Base-by-base conservation (phyloP, 1,140 invertebrate genomes). In the Drosophila kepulauana region DNA sequence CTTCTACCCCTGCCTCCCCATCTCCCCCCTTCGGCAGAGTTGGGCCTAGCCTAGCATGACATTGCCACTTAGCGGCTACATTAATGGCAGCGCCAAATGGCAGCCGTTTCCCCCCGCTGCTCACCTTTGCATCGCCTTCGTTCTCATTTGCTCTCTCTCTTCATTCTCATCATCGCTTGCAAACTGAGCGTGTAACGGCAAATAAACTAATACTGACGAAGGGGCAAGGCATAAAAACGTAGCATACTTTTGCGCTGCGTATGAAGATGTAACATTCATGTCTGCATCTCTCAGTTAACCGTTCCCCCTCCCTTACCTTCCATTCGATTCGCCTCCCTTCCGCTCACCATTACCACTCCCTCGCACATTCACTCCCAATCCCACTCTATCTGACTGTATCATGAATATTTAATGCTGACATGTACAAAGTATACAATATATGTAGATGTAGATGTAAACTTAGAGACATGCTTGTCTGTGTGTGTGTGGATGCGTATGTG, bases 61-160 rank as follows among this genome's bases (percentile, higher is more conserved):
- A 88, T 88, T 84, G 85, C 85, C 84, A 88, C 84, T 88, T 88
- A 88, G 84, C 84, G 84, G 84, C 85, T 84, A 89, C 85, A 89
- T 88, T 88, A 88, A 88, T 89, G 84, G 80, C 80, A 81, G 81
- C 79, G 85, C 77, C 77, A 88, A 88, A 88, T 88, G 84, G 82
- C 74, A 70, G n/a, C 41, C 41, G 41, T n/a, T 71, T 72, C 75
- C 35, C 15, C 52, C 54, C 1, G 5, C 25, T 28, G 28, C 13
- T n/a, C 28, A 52, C 30, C 8, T 28, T 28, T 43, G 30, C 28
- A 7, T 8, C 11, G n/a, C 3, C 46, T 10, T 13, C 51, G 11
- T 11, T 25, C 33, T 16, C 2, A 13, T 35, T n/a, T 30, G 1
- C 7, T 16, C 28, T 30, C 59, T 5, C 59, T 6, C 59, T n/a